Percentiles rank a stretch among this genome's conserved stretches.
Conservation (phyloP, 2,888 invertebrate species). For the Sphaeridia pumilis region DNA sequence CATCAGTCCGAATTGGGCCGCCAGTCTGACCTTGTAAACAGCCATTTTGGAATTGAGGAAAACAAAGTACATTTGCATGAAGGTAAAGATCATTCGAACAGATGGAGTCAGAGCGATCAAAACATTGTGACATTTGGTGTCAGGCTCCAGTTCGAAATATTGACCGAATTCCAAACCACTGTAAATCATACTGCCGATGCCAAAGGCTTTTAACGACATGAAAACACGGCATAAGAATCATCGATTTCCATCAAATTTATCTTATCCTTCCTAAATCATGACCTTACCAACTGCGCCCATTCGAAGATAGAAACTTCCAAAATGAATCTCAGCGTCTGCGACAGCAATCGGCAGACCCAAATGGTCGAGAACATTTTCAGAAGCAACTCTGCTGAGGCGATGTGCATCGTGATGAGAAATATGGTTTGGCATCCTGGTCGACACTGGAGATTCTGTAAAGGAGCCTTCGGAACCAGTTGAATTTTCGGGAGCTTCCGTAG, state of each 20-base stretch:
- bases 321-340: conserved; percentile 11
- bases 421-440: conserved; percentile 15
- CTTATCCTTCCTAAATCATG: too few relatives aligned
- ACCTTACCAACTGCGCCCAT: conserved; percentile 71
- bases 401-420: conserved; percentile 5
- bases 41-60: conserved; percentile 58
- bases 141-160: conserved; percentile 80
- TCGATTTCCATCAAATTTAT: too few relatives aligned
- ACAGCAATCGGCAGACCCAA: neutral
- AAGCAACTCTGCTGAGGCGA: conserved; percentile 6
- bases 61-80: conserved; percentile 96
- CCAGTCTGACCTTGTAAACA: conserved; percentile 37
- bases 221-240: neutral
- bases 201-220: conserved; percentile 58
- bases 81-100: conserved; percentile 87
- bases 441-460: conserved; percentile 26
- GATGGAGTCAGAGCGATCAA: conserved; percentile 80
- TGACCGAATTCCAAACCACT: conserved; percentile 88
- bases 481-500: conserved; percentile 17
- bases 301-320: conserved; percentile 67
- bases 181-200: conserved; percentile 93
- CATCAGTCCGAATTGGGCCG: conserved; percentile 92
- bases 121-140: conserved; percentile 83
- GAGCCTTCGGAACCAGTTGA: conserved; percentile 26
- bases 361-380: conserved; percentile 5